phyloP scores from a whole-genome alignment of 2,797 vertebrate species.

The Fundulus diaphanus region DNA sequence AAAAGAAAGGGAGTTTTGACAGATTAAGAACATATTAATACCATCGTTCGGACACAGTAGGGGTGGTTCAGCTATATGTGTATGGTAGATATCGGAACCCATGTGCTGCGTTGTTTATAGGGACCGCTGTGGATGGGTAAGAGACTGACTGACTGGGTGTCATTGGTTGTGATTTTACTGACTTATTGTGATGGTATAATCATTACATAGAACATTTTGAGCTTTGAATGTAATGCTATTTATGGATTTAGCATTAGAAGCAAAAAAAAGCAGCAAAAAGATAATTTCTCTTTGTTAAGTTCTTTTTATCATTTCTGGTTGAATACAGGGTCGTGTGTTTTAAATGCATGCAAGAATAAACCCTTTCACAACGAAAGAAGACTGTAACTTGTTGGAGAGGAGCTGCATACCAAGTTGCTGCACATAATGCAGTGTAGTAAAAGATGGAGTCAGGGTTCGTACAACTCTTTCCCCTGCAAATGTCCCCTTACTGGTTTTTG shows the following conservation, averaged over 20 bases:
- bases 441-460: neutral
- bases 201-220: neutral
- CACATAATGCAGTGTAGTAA: neutral
- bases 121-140: neutral
- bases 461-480: neutral
- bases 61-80: too few relatives aligned
- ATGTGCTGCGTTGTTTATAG: neutral
- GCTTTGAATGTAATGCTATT: neutral
- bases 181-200: neutral
- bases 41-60: neutral
- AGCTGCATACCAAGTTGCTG: neutral
- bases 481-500: too few relatives aligned
- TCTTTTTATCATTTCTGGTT: neutral
- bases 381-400: neutral
- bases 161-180: neutral
- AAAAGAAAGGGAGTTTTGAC: neutral
- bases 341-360: neutral
- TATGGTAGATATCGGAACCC: neutral
- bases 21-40: neutral
- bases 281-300: neutral
- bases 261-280: too few relatives aligned
- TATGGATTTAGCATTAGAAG: too few relatives aligned
- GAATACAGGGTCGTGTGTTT: neutral
- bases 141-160: neutral
- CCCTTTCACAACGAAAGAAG: neutral